Base-by-base conservation (phyloP, 1,140 invertebrate genomes). In the Bicyclus anynana region DNA sequence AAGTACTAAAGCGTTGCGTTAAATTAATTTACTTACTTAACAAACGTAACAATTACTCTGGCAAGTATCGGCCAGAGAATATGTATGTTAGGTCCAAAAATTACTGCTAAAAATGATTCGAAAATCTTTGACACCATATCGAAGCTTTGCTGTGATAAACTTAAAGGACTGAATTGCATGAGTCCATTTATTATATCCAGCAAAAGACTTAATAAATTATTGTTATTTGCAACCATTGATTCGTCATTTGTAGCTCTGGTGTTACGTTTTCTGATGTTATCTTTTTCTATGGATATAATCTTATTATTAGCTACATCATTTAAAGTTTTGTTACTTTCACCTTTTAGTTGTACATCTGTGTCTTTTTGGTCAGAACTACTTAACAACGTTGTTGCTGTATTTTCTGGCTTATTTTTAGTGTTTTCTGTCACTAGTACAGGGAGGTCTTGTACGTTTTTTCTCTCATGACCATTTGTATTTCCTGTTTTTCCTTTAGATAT, bases 1-100 rank as follows among this genome's bases (percentile, higher is more conserved):
- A n/a, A n/a, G n/a, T n/a, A n/a, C n/a, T n/a, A n/a, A n/a, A n/a
- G n/a, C n/a, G n/a, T n/a, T n/a, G n/a, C n/a, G n/a, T n/a, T n/a
- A n/a, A n/a, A n/a, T n/a, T n/a, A n/a, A n/a, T n/a, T n/a, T 21
- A 56, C 54, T 57, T 29, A 57, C 54, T 42, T 49, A 2, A 57
- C 5, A 23, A 57, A 42, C 12, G 5, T 7, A 29, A 54, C 18
- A 37, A 23, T 18, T 16, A 44, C 16, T 26, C 38, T 49, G 5
- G 55, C 29, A 18, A 63, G 42, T 4, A 58, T 13, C 6, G 61
- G 54, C 23, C 51, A 50, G 0, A 46, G 20, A 9, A 54, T 26
- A 54, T 54, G 42, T 5, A 27, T 44, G 18, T 53, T 12, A 4
- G 44, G 46, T 29, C 61, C 61, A 20, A 63, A 63, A 1, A 58